These are phyloP conservation scores for Vimba vimba DNA, from an alignment of 2,113 vertebrate species.

Conservation along the genomic window DNA sequence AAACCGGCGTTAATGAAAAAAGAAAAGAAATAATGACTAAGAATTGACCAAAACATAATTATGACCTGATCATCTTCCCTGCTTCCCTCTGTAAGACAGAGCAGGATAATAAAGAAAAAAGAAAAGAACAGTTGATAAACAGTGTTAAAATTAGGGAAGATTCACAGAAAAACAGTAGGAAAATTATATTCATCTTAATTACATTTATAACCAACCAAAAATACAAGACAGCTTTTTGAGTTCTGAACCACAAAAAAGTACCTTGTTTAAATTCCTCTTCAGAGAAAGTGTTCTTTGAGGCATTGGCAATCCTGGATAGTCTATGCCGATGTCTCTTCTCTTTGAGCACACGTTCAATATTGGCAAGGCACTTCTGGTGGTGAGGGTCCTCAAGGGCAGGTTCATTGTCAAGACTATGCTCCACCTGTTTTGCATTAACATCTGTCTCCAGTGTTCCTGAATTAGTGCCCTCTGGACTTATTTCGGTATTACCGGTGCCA, in stretches of 20 bases:
- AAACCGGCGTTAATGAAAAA: constrained; percentile 40
- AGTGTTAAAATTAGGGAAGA: background rate
- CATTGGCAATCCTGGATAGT: constrained; percentile 82
- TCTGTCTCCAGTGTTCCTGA: constrained; percentile 64
- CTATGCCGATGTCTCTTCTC: constrained; percentile 86
- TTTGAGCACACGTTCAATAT: constrained; percentile 89
- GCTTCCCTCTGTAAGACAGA: constrained; percentile 83
- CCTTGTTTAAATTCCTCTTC: constrained; percentile 85
- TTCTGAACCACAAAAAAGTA: constrained; percentile 64
- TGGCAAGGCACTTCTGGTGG: constrained; percentile 89
- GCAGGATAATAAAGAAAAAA: constrained; percentile 45
- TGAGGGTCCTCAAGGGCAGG: constrained; percentile 64
- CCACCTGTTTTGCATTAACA: constrained; percentile 40
- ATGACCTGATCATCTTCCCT: constrained; percentile 90
- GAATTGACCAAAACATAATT: constrained; percentile 43
- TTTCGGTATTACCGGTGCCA: background rate
- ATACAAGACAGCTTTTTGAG: background rate
- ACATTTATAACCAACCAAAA: background rate
- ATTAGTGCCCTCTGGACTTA: constrained; percentile 42
- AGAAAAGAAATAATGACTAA: background rate
- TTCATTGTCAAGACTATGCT: constrained; percentile 66
- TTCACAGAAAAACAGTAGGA: background rate
- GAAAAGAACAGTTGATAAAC: background rate
- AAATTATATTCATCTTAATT: background rate
- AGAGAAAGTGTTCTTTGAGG: constrained; percentile 81